These are phyloP conservation scores for Hirtodrosophila duncani DNA, from an alignment of 2,888 invertebrate species.

Conservation along the genomic window DNA sequence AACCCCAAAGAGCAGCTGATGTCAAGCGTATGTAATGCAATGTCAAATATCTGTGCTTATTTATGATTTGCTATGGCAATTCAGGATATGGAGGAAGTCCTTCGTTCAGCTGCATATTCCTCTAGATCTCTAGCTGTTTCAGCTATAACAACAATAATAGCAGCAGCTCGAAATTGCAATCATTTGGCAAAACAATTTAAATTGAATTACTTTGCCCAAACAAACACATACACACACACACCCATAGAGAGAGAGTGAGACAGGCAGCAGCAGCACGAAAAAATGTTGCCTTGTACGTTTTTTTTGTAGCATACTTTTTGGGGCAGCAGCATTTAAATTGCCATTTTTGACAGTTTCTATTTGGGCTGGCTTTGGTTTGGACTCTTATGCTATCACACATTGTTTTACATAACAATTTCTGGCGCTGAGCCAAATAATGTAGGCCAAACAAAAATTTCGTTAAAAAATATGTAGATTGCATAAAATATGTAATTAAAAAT, in stretches of 20 bases:
- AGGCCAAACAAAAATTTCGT: slow-evolving; percentile 37
- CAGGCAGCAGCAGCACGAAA: slow-evolving; percentile 18
- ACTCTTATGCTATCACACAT: neutral
- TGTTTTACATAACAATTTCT: slow-evolving; percentile 49
- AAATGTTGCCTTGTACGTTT: slow-evolving; percentile 13
- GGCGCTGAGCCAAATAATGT: slow-evolving; percentile 39
- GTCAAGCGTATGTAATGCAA: slow-evolving; percentile 26
- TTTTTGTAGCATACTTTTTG: slow-evolving; percentile 49
- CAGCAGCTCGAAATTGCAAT: slow-evolving; percentile 27
- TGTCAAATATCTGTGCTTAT: slow-evolving; percentile 18
- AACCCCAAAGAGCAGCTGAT: slow-evolving; percentile 4
- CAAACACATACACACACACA: neutral
- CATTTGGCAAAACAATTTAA: slow-evolving; percentile 58
- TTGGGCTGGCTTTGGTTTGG: too few relatives aligned
- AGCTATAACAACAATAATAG: slow-evolving; percentile 10
- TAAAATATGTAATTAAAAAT: slow-evolving; percentile 63
- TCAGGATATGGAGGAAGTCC: neutral
- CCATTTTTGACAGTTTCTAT: slow-evolving; percentile 38
- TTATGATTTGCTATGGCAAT: slow-evolving; percentile 8
- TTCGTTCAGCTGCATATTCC: slow-evolving; percentile 9
- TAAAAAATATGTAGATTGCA: slow-evolving; percentile 13
- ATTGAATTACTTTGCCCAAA: slow-evolving; percentile 49
- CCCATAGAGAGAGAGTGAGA: neutral
- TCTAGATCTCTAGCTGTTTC: slow-evolving; percentile 31
- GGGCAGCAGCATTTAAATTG: slow-evolving; percentile 56